Evolutionary conservation across 2,797 vertebrate species (phyloP).

Genomic region (Myotis planiceps): DNA sequence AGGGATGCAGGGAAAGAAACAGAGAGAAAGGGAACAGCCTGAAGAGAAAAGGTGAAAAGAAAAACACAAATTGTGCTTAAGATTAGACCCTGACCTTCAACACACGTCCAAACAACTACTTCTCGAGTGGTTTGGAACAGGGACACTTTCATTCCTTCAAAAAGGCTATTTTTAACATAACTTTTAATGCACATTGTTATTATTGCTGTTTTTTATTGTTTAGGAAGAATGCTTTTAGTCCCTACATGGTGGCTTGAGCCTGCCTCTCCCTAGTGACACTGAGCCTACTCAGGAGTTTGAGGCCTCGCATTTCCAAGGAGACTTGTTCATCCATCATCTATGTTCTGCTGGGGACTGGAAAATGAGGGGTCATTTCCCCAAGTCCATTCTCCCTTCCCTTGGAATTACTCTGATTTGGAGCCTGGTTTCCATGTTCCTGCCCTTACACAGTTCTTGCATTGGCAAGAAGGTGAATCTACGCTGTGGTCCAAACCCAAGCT

Average conservation of each 20-base stretch:
- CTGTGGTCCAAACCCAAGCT: background rate
- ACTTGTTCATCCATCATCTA: background rate
- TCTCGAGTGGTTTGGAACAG: constrained; percentile 22
- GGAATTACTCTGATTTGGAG: background rate
- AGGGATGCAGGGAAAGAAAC: background rate
- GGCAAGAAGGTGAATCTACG: background rate
- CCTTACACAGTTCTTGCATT: background rate
- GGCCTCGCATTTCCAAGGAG: background rate
- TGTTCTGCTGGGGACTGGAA: background rate
- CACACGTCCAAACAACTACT: background rate
- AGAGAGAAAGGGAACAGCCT: background rate
- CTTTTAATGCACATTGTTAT: background rate
- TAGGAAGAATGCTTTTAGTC: constrained; percentile 15
- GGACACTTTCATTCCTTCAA: constrained; percentile 40
- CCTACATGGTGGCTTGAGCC: background rate
- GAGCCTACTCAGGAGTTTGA: background rate
- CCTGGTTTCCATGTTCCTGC: background rate
- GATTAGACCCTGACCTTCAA: background rate
- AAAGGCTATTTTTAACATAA: constrained; percentile 45
- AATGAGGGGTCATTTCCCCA: background rate
- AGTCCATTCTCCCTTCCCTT: background rate
- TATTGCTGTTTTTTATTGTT: background rate
- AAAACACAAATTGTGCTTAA: background rate
- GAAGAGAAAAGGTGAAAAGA: background rate
- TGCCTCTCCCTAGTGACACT: background rate